Base-by-base conservation (phyloP, 2,888 invertebrate genomes). In the Vandiemenella viatica region DNA sequence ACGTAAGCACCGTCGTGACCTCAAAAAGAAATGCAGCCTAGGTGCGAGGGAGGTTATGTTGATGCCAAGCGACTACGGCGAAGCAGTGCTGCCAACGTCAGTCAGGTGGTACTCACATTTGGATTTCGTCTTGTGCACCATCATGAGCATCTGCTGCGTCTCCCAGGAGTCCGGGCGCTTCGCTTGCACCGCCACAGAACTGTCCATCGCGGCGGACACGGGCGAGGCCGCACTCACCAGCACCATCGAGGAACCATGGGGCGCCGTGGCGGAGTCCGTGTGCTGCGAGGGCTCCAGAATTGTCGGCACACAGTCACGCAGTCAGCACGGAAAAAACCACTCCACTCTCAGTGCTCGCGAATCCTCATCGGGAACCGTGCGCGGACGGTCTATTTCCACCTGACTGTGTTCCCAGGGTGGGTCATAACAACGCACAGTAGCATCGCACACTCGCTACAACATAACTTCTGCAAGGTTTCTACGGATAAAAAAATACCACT, bases 121-220 rank as follows among this genome's bases (percentile, higher is more conserved):
- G 62, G 32, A n/a, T n/a, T 79, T 79, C 65, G 73, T 74, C 70
- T 78, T 79, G 66, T 79, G 79, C 32, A 32, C 32, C 32, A 32
- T 32, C 77, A 79, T 75, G 64, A 79, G 75, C 75, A 79, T 75
- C 68, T 78, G 74, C 68, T 79, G 79, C 70, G 79, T 79, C 67
- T 79, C 79, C 79, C 80, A 80, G 72, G 78, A 78, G 57, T 63
- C 62, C 51, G 60, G 59, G 55, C 62, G 59, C 57, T 63, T 63
- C 53, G 62, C 58, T 55, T 61, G 61, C 57, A 59, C 59, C 56
- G 60, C 56, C 55, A 61, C 57, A 56, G 62, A 58, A 56, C 59
- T 60, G 55, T 62, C 62, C 62, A 62, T 62, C 56, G 54, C 54
- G 46, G 55, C 72, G 71, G 71, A 72, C 71, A 71, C 71, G 66